Evolutionary conservation across 2,797 vertebrate species (phyloP), one percentile per base, ranked within the genome.

Genomic region (Lacerta bilineata): DNA sequence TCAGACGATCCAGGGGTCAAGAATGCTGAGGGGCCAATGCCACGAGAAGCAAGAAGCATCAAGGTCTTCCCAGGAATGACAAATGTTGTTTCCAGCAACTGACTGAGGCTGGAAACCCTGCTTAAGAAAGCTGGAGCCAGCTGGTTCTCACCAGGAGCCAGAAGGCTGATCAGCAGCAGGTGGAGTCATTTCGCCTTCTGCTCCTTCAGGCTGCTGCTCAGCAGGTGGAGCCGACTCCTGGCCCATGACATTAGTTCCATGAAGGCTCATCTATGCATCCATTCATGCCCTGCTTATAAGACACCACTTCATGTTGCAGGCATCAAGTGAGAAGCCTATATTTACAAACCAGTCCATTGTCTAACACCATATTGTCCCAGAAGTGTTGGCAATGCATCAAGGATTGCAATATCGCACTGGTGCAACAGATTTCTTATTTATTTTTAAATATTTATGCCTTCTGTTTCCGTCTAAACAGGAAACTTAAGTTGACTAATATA

Each of bases 391-490:
- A 71, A 33, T 74, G 50, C 29, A 75, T 87, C 79, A 64, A 25
- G 79, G 29, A 29, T 46, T 66, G 50, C 72, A 87, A 61, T n/a
- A 59, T 1, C 39, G 50, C 46, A 61, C 27, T 66, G 27, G 36
- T 25, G 41, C 59, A 27, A 41, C 80, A 66, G 71, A 46, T 75
- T 82, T 81, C 59, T 61, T 46, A 64, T 25, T 59, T 87, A 87
- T 87, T 87, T 87, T 87, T 66, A 87, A 87, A 82, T 87, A 82
- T 87, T 75, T 87, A 87, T 87, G 61, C 29, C 41, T 27, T 27
- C 50, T 36, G 71, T 87, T 75, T 87, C 66, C 59, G n/a, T 82
- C 55, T 39, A 87, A 87, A 46, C 59, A 82, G 86, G 71, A 75
- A 82, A 75, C 59, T 82, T 87, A 82, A 87, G 86, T 39, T 66